Evolutionary conservation across 1,140 invertebrate species (phyloP), one percentile per base, ranked within the genome.

Genomic region (Lasioglossum baleicum): DNA sequence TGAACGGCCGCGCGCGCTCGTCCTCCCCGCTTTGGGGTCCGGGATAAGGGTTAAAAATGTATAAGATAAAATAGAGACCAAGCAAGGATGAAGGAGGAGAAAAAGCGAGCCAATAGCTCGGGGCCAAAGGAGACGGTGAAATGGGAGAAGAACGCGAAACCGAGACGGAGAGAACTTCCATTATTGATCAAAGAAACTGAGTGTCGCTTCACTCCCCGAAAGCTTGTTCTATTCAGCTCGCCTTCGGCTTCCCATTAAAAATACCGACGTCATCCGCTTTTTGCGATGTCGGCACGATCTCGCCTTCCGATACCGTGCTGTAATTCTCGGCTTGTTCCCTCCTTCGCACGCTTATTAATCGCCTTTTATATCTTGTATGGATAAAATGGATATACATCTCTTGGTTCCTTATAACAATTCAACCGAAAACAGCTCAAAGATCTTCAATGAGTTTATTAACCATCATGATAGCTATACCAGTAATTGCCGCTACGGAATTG

Each of bases 101-200:
- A 73, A 67, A 64, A 66, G 56, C 71, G 26, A 35, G 76, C 67
- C 42, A 75, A 68, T 69, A 79, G 69, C 74, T 77, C 22, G 35
- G 51, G 69, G 71, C 26, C 10, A 60, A 71, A 64, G 70, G 26
- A 60, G 73, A 66, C 58, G 31, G 71, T 26, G 63, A 75, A 63
- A 73, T 20, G 69, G 61, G 42, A 53, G 51, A 74, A 74, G 72
- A 85, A 79, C 60, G 76, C 31, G 73, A 83, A 75, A 74, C 70
- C 77, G 78, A 76, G 81, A 76, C 58, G 71, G 80, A 86, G 80
- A 80, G 81, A 83, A 84, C 63, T 87, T 90, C 88, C 83, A 86
- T 88, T 89, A 89, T 89, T 89, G 88, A 89, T 90, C 83, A 90
- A 90, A 90, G 83, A 88, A 88, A 83, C 79, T 64, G 77, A 88